Base-by-base conservation (phyloP, 2,797 vertebrate genomes). In the Balearica regulorum region DNA sequence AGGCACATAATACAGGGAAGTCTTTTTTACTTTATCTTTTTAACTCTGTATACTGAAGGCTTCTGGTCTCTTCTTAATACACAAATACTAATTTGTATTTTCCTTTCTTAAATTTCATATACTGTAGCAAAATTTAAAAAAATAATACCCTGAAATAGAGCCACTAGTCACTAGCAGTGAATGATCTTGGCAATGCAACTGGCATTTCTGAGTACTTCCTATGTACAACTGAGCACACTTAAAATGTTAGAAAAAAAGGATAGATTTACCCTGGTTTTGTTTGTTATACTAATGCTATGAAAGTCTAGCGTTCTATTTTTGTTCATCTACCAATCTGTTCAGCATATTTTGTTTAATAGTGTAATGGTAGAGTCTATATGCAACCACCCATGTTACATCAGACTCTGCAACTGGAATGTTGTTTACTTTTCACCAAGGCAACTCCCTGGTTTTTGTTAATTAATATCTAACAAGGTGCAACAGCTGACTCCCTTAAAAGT, bases 301-400 rank as follows among this genome's bases (percentile, higher is more conserved):
- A 93, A 83, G 49, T 76, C 90, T 94, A 68, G 20, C 41, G 1
- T 82, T 87, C 82, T 94, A 55, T 96, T 93, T 90, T 85, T 75
- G 65, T 93, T 96, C 73, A 49, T 84, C 86, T 93, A 77, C 90
- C 94, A 96, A 93, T 93, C 91, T 92, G 89, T 88, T 89, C 76
- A 44, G 92, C 93, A 53, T 96, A 95, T 95, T 95, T 93, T 85
- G 80, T 94, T 96, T 93, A 95, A 96, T 81, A 91, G 60, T 84
- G 96, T 94, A 92, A 94, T 93, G 53, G 83, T 90, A 55, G 72
- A 93, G 65, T 70, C 93, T 97, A 92, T 83, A 82, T 90, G 90
- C 70, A 97, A 29, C 90, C 91, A 96, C 87, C 92, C 95, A 89
- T 92, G 71, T 96, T 97, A 89, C 96, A 94, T 92, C 96, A 96